These are phyloP conservation scores for Lineus longissimus DNA, from an alignment of 1,140 invertebrate species.

Conservation along the genomic window DNA sequence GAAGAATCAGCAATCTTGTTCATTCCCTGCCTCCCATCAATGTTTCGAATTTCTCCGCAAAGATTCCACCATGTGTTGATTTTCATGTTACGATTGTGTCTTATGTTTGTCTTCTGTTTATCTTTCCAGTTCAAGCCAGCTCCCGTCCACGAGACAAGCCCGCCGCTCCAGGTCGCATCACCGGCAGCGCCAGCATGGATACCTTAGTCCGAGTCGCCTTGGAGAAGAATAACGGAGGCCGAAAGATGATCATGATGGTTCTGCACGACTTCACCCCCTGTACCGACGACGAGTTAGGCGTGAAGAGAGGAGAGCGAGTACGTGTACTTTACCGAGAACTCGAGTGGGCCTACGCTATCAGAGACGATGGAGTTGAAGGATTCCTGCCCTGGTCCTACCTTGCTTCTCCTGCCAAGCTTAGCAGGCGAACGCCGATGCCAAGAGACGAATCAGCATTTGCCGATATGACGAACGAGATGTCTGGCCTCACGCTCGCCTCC, in stretches of 20 bases:
- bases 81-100: not conserved
- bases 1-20: no score
- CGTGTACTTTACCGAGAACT: constrained; percentile 91
- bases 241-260: constrained; percentile 72
- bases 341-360: constrained; percentile 94
- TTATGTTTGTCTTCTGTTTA: not conserved
- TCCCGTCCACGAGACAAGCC: not conserved
- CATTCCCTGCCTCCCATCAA: no score
- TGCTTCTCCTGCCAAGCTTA: constrained; percentile 12
- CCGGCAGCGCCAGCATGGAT: not conserved
- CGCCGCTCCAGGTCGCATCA: not conserved
- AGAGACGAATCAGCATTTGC: not conserved
- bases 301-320: constrained; percentile 74
- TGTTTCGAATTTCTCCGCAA: not conserved
- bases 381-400: constrained; percentile 71
- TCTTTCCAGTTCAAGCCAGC: not conserved
- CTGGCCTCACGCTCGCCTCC: not conserved
- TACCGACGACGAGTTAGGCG: constrained; percentile 88
- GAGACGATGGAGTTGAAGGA: constrained; percentile 80
- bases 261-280: constrained; percentile 91
- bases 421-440: constrained; percentile 13
- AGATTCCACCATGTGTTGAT: not conserved
- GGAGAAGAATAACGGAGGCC: not conserved
- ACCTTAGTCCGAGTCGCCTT: not conserved
- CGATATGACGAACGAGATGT: not conserved